Base-by-base conservation (phyloP, 2,888 invertebrate genomes). In the Dyspetes luteomarginatus region DNA sequence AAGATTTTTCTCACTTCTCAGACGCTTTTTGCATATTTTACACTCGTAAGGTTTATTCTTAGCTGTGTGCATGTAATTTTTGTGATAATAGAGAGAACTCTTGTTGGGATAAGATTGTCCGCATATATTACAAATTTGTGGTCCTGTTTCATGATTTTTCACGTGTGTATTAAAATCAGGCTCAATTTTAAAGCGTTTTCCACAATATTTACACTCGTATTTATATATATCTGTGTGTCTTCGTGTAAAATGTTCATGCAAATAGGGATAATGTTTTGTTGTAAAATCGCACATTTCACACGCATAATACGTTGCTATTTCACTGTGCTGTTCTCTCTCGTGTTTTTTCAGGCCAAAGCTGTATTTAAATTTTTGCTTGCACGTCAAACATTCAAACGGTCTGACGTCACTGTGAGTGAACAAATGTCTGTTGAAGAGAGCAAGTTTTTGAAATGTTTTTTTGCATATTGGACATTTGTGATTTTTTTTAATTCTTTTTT, bases 71-170 rank as follows among this genome's bases (percentile, higher is more conserved):
- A 28, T 72, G 17, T 76, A 64, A 22, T 73, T 45, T 1, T 28
- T 69, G 64, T 82, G 82, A 12, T 41, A 60, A n/a, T 55, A 76
- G 41, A 82, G 79, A 3, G 73, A 64, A 22, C 62, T 69, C 43
- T 43, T 81, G 74, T 67, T 69, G 22, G 50, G 50, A 55, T 56
- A 76, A n/a, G 76, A 28, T 17, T 62, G 12, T 17, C 76, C 75
- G 48, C 82, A 83, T 7, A 81, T 24, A 15, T 81, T 65, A 36
- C 82, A 81, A 4, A 65, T 73, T 4, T 69, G 77, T 4, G 71
- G 74, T 15, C 74, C 73, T 7, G 68, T 12, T 41, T 50, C 76
- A 19, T 81, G 81, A 56, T 68, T 52, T 1, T 48, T 60, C 36
- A 75, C 48, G 60, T 83, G 83, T 1, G 19, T 52, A 26, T 76